A percentile compares a stretch with the other conserved stretches of the same genome.
phyloP scores from a whole-genome alignment of 2,888 invertebrate species.

The Serrognathus titanus region DNA sequence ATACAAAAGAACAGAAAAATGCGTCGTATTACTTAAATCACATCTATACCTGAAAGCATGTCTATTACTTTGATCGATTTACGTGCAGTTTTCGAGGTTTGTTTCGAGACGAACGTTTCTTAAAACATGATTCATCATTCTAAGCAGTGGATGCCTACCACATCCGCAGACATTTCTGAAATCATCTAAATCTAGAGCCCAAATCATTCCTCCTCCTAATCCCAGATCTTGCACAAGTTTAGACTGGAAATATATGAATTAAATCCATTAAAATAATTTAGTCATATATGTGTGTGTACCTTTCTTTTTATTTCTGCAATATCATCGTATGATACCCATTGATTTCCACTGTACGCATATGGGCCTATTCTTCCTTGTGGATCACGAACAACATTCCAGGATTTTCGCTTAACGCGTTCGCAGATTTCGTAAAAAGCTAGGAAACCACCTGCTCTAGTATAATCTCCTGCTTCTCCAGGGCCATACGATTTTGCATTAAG shows the following conservation, averaged over 20 bases:
- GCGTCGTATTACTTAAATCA: no score
- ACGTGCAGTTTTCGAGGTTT: constrained; percentile 35
- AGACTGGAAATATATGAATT: constrained; percentile 44
- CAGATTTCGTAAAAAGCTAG: constrained; percentile 76
- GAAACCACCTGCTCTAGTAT: constrained; percentile 69
- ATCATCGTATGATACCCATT: constrained; percentile 80
- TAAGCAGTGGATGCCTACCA: constrained; percentile 64
- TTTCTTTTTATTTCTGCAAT: constrained; percentile 62
- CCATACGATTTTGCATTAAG: constrained; percentile 61
- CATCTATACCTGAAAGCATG: no score
- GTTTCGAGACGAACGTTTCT: constrained; percentile 42
- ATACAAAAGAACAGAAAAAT: no score
- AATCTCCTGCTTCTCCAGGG: constrained; percentile 67
- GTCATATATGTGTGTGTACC: constrained; percentile 28
- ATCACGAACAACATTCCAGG: constrained; percentile 62
- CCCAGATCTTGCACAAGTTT: constrained; percentile 57
- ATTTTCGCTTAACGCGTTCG: constrained; percentile 56
- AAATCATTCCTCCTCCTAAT: constrained; percentile 71
- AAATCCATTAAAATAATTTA: not conserved
- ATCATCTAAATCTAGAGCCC: constrained; percentile 78
- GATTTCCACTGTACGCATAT: constrained; percentile 65
- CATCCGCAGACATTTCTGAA: constrained; percentile 67
- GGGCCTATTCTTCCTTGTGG: constrained; percentile 65
- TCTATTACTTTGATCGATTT: constrained; percentile 1
- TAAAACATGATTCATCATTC: constrained; percentile 60